These are phyloP conservation scores for Xerus rutilus DNA, from an alignment of 2,797 vertebrate species.

Conservation along the genomic window DNA sequence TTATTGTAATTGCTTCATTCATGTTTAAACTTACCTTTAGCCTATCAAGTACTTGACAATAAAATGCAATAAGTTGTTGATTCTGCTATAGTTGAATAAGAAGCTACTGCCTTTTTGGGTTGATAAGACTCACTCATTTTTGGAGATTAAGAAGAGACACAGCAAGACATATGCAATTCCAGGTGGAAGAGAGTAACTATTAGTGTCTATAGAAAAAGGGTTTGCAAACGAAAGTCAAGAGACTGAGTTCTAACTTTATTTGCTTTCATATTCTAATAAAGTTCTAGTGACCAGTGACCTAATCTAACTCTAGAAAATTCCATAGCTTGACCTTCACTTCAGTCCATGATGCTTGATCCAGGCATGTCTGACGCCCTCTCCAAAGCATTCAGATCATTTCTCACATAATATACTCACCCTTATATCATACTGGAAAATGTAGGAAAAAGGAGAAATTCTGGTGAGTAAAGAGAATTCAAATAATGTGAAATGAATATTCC, in stretches of 20 bases:
- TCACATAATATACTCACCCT: background rate
- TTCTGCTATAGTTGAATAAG: background rate
- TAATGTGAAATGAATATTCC: background rate
- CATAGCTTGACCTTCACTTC: background rate
- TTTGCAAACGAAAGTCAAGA: background rate
- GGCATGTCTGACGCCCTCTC: accelerated
- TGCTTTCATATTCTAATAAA: background rate
- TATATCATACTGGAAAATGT: background rate
- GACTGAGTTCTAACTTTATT: background rate
- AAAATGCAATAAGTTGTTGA: background rate
- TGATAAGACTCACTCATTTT: background rate
- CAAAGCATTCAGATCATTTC: background rate
- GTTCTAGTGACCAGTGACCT: background rate
- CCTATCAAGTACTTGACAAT: background rate
- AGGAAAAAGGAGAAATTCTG: background rate
- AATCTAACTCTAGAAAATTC: background rate
- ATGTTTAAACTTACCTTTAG: background rate
- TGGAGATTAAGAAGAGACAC: background rate
- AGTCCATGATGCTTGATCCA: background rate
- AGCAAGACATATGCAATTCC: background rate
- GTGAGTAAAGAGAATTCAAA: background rate
- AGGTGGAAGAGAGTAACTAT: background rate
- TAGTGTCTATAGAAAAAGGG: background rate
- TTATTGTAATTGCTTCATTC: background rate
- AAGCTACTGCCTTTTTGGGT: background rate